Base-by-base conservation (phyloP, 2,888 invertebrate species). In the Rhorus exstirpatorius region DNA sequence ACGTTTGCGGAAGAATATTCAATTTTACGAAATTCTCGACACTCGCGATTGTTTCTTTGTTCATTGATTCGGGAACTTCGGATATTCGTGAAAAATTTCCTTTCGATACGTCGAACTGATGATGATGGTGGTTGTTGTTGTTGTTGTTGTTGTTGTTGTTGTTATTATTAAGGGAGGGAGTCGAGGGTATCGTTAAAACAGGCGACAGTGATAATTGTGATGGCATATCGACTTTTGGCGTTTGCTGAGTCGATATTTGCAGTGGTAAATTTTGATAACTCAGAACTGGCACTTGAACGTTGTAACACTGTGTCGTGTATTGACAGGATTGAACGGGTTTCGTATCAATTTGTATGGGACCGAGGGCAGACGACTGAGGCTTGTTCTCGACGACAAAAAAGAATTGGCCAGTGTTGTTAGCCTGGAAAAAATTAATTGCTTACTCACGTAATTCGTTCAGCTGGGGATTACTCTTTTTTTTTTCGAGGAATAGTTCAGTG, bases 231-330 rank as follows among this genome's bases (percentile, higher is more conserved):
- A 82, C 4, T 24, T 79, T 81, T 24, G 72, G 74, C 12, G 72
- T 14, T 38, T 67, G 55, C 51, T 80, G 78, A 3, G 70, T 79
- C 26, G 88, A 81, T 81, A 87, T 85, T 80, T 86, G 84, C 17
- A 87, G 55, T 26, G 89, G 86, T 74, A 87, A 67, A 49, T 87
- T 89, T 72, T 87, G 84, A 61, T 88, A 88, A 12, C 86, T 83
- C 26, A 89, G 21, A n/a, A 88, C 79, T 21, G 89, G 89, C 41
- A 89, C 81, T 84, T 88, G 88, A 24, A 88, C 83, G 26, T 84
- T 89, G 72, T 86, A 88, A 63, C 87, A 88, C 19, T 88, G 86
- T 2, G 84, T 81, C 60, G 85, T 76, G 60, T 83, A 83, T 63
- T 87, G 83, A 24, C 81, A 74, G 12, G 68, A 12, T 1, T 81